Conservation (phyloP, 2,797 vertebrate species). For the Microhierax caerulescens region DNA sequence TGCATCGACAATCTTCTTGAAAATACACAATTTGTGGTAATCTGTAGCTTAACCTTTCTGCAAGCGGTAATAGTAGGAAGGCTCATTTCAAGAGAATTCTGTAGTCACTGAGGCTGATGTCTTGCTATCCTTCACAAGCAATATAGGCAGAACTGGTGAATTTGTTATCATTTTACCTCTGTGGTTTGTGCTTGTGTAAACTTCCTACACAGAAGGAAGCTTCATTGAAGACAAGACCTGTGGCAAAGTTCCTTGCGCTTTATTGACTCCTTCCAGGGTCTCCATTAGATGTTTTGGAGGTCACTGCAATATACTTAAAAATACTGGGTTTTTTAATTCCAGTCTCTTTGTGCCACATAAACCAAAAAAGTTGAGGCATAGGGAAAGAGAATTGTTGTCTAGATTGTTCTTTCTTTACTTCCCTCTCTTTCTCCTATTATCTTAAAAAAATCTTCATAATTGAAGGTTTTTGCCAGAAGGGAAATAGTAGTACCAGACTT, state of each 20-base stretch:
- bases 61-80: not conserved
- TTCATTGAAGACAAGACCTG: not conserved
- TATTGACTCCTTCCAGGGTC: not conserved
- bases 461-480: not conserved
- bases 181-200: not conserved
- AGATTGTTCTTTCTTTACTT: not conserved
- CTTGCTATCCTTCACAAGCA: not conserved
- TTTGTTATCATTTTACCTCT: not conserved
- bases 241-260: not conserved
- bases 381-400: not conserved
- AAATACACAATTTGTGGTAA: not conserved
- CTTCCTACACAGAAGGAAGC: not conserved
- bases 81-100: not conserved
- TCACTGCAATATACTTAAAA: not conserved
- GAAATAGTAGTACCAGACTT: not conserved
- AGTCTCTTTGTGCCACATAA: not conserved
- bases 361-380: not conserved
- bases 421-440: not conserved
- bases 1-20: not conserved
- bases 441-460: not conserved
- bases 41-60: not conserved
- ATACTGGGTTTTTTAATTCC: fast-evolving
- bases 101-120: not conserved
- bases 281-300: not conserved
- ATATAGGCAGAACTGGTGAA: not conserved